These are phyloP conservation scores for Platichthys stellatus DNA, from an alignment of 2,113 vertebrate genomes.

Conservation along the genomic window DNA sequence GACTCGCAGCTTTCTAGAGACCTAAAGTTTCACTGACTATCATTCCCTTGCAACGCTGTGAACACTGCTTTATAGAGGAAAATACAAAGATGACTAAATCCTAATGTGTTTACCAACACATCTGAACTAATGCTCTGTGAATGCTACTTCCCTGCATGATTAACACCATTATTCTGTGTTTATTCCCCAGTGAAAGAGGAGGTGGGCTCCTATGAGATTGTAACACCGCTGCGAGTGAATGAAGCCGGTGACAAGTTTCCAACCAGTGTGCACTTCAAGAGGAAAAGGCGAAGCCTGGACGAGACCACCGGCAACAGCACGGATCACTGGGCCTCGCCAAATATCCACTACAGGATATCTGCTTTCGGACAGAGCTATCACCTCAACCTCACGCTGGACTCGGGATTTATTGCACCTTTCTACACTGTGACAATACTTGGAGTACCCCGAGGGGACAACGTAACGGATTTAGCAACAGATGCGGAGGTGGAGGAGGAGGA, in stretches of 20 bases:
- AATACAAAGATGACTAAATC: background rate
- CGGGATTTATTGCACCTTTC: constrained; percentile 95
- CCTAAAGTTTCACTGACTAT: constrained; percentile 37
- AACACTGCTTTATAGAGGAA: background rate
- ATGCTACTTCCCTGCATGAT: constrained; percentile 1
- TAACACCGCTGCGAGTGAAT: constrained; percentile 90
- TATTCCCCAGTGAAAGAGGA: constrained; percentile 83
- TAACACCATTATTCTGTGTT: constrained; percentile 4
- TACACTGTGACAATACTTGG: constrained; percentile 94
- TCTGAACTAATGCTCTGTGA: background rate
- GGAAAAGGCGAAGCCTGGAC: constrained; percentile 89
- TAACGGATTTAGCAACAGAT: constrained; percentile 82
- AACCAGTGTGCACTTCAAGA: constrained; percentile 91
- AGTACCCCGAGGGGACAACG: constrained; percentile 81
- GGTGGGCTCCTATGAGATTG: constrained; percentile 90
- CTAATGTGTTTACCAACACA: background rate
- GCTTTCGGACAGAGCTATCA: constrained; percentile 94
- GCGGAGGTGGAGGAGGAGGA: constrained; percentile 81
- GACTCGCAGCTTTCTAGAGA: constrained; percentile 55
- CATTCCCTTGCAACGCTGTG: constrained; percentile 20
- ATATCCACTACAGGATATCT: constrained; percentile 90
- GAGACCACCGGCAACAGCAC: constrained; percentile 63
- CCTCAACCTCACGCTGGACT: constrained; percentile 93
- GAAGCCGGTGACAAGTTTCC: constrained; percentile 91
- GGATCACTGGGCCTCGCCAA: constrained; percentile 86